Evolutionary conservation across 2,113 vertebrate genomes (phyloP), one percentile per base, ranked within the genome.

Genomic region (Sylvietta virens): DNA sequence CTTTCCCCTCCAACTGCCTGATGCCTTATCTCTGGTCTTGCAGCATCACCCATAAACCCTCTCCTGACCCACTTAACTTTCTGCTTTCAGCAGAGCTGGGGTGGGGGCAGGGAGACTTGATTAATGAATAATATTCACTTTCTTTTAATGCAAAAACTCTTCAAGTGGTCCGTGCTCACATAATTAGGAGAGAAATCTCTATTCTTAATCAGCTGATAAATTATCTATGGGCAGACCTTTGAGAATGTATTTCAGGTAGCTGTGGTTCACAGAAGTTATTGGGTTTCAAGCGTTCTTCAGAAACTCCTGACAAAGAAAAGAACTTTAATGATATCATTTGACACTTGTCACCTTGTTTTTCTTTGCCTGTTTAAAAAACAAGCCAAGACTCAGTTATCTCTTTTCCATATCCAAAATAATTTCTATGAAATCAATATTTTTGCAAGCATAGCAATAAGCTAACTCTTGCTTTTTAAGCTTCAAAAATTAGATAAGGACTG

Each of bases 1-100:
- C 92, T 97, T 97, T 98, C 97, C 96, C 97, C 97, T 98, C 97
- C 98, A 98, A 98, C 98, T 95, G 98, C 97, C 98, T 96, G 95
- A 92, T 95, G 97, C 92, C 98, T 98, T 98, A 98, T 98, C 98
- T 98, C 95, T 96, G 94, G 90, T 97, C 96, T 97, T 90, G 88
- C 98, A 97, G 97, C 95, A 97, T 97, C 98, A 95, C 97, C 92
- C 62, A 17, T 96, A 97, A 97, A 97, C 96, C 94, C 97, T 97
- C 98, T 98, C 94, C 97, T 98, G 97, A 97, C 97, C 97, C 95
- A 95, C 89, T 97, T 96, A 87, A 95, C 96, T 97, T 97, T 96
- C 97, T 97, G 97, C 97, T 97, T 98, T 96, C 91, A 96, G 96
- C 96, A 96, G 96, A 97, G 77, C 95, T 90, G 23, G 73, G 57